These are phyloP conservation scores for Ridgeia piscesae DNA, from an alignment of 1,140 invertebrate genomes.

Conservation along the genomic window DNA sequence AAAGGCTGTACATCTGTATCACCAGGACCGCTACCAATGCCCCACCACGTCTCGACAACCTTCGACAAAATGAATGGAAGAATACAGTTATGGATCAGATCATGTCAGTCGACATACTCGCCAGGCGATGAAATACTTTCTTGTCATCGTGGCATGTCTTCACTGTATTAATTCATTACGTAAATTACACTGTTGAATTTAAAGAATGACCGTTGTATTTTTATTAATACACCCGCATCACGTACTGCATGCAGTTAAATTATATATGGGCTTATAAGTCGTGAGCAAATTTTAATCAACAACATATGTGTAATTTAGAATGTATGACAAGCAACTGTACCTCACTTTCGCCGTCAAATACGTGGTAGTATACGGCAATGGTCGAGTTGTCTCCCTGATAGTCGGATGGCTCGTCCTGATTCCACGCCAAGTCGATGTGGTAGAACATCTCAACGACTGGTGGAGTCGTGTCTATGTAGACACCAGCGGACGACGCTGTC, in stretches of 20 bases:
- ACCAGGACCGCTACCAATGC: neutral
- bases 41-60: neutral
- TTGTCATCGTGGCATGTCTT: no score
- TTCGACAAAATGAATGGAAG: neutral
- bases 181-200: neutral
- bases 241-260: no score
- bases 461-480: slow-evolving; percentile 11
- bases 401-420: neutral
- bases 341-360: slow-evolving; percentile 1
- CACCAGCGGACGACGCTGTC: neutral
- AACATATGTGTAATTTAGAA: no score
- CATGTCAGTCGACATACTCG: no score
- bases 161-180: no score
- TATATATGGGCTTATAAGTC: no score
- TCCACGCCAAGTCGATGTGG: neutral
- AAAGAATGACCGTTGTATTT: neutral
- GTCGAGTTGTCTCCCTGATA: slow-evolving; percentile 6
- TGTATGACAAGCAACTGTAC: no score
- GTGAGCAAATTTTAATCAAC: no score
- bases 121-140: no score
- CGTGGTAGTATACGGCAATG: slow-evolving; percentile 10
- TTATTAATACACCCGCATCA: no score
- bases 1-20: neutral
- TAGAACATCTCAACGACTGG: neutral
- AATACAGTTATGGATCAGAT: no score